Evolutionary conservation across 37 sponge, comb jelly and placozoan genomes (phyloP), one percentile per base, ranked within the genome.

Genomic region (Chondrilla cf. caribensis): DNA sequence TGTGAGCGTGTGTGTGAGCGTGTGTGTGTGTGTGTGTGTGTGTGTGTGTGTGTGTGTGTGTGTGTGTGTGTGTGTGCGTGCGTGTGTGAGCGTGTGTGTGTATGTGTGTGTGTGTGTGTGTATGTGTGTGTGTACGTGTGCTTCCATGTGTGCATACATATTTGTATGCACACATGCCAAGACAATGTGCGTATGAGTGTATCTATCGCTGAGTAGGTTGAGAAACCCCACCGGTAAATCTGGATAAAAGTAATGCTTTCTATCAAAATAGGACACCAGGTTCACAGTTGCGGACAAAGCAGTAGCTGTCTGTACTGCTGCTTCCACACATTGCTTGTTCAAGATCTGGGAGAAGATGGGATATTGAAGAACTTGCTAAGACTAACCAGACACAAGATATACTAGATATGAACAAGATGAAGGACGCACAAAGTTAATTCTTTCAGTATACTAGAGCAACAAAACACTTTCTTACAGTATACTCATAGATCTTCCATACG

Each of bases 201-300:
- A n/a, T n/a, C n/a, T n/a, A n/a, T n/a, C n/a, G n/a, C n/a, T n/a
- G n/a, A n/a, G n/a, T n/a, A n/a, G n/a, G n/a, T n/a, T n/a, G n/a
- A n/a, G n/a, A n/a, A 47, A 43, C 60, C 79, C 64, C 35, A 85
- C 91, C 8, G 91, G 91, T 7, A 90, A 82, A 55, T 90, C 91
- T 24, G 83, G 84, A 78, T 90, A 90, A 47, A 90, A 90, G 77
- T 90, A 90, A 59, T 90, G 91, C 44, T 90, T 90, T 40, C 91
- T 44, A 58, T 90, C 91, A 79, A 90, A 90, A 38, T 77, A 87
- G 0, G 91, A 90, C 28, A 58, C 29, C 21, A n/a, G 58, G 71
- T 90, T 90, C 54, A 90, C 9, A 2, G 0, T 40, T 2, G 58
- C 32, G 24, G 67, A 43, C 3, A 84, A 38, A 0, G 87, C 85